Base-by-base conservation (phyloP, 2,888 invertebrate genomes). In the Eudasyphora cyanicolor region DNA sequence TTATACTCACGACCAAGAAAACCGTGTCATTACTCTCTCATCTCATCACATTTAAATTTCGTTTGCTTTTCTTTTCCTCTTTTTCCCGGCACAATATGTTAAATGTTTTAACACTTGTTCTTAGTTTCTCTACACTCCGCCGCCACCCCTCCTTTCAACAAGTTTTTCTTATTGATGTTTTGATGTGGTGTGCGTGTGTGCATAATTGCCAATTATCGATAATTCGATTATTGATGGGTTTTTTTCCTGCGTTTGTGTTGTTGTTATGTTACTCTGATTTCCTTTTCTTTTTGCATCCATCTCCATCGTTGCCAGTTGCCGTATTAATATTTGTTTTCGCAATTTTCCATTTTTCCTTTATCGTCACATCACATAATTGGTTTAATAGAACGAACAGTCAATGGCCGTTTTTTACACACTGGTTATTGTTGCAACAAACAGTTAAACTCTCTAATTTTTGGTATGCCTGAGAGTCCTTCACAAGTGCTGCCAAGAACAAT, bases 131-230 rank as follows among this genome's bases (percentile, higher is more conserved):
- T 17, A 12, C 12, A 51, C n/a, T n/a, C n/a, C n/a, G n/a, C n/a
- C n/a, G n/a, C n/a, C n/a, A n/a, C n/a, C n/a, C n/a, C n/a, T n/a
- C n/a, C n/a, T n/a, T n/a, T n/a, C n/a, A n/a, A n/a, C n/a, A n/a
- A n/a, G n/a, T n/a, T n/a, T n/a, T n/a, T n/a, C n/a, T n/a, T n/a
- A n/a, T n/a, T 10, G 5, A 5, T 21, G 21, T 24, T 51, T 49
- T 35, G 35, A 35, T 35, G 35, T 35, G 8, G 19, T 67, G 27
- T 21, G 24, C 73, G 42, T 67, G 32, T 76, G 49, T 62, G 57
- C 69, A 17, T 73, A 73, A 76, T 79, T 79, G 62, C 51, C 77
- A 80, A 70, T 83, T 83, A 79, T 83, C 74, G 83, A 83, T 82
- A 76, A 82, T n/a, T 79, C 73, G 67, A 79, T 79, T 74, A 62